Conservation (phyloP, 1,140 invertebrate genomes). For the Caenorhabditis brenneri region DNA sequence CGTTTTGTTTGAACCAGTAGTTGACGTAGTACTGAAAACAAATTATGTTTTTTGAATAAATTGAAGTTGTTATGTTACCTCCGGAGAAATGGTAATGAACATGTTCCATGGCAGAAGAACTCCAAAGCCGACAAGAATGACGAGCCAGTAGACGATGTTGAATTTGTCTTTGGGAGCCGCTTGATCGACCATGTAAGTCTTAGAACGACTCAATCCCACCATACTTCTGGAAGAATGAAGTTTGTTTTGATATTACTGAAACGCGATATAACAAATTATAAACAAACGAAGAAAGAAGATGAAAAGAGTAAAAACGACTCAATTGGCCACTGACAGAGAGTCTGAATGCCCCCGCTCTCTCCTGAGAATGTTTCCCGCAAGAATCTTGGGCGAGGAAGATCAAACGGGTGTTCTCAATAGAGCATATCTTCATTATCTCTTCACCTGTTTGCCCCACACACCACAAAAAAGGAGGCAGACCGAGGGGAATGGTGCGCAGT, state of each 20-base stretch:
- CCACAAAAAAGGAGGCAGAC: background rate
- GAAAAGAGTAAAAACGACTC: background rate
- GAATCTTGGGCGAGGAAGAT: background rate
- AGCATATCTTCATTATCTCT: background rate
- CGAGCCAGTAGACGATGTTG: conserved; percentile 44
- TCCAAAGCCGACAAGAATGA: conserved; percentile 49
- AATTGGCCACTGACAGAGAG: no score
- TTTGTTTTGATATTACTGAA: background rate
- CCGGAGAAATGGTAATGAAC: conserved; percentile 53
- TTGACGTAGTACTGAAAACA: conserved; percentile 55
- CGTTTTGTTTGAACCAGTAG: conserved; percentile 52
- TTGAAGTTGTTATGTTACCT: background rate
- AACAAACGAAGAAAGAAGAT: background rate
- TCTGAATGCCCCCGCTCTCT: no score
- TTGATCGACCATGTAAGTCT: background rate
- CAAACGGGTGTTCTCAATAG: background rate
- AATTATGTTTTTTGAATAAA: background rate
- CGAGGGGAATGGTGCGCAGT: background rate
- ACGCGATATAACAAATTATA: background rate
- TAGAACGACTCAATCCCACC: background rate
- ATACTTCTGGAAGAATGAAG: background rate
- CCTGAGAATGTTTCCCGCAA: background rate
- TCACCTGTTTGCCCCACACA: background rate
- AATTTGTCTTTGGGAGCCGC: background rate
- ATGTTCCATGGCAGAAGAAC: conserved; percentile 54